Evolutionary conservation across 2,797 vertebrate species (phyloP).

Genomic region (Labeo calbasu): DNA sequence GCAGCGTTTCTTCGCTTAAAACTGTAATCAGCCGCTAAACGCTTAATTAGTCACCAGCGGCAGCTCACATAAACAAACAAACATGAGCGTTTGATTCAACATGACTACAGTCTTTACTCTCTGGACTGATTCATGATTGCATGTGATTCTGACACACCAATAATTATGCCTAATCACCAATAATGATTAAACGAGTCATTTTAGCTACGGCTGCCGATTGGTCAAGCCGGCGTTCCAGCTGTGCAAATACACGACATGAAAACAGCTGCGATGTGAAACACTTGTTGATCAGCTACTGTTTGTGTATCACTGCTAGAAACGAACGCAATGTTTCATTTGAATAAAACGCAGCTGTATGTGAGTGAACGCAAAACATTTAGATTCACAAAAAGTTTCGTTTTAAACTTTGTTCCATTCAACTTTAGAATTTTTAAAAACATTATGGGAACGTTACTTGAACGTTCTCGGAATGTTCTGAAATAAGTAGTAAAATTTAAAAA

Average conservation of each 20-base stretch:
- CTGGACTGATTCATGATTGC: neutral
- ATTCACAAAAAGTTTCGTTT: neutral
- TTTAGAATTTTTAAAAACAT: neutral
- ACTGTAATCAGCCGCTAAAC: conserved; percentile 16
- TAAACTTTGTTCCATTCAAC: neutral
- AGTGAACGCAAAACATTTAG: neutral
- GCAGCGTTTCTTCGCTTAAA: neutral
- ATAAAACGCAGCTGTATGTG: neutral
- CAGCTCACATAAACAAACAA: conserved; percentile 2
- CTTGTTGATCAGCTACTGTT: neutral
- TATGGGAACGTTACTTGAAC: neutral
- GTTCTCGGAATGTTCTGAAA: neutral
- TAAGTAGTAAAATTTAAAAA: neutral
- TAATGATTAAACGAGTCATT: neutral
- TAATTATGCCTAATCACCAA: neutral
- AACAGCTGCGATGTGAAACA: neutral
- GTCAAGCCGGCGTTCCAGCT: neutral
- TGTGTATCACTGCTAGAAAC: neutral
- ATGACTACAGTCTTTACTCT: neutral
- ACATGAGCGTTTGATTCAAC: neutral
- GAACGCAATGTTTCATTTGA: neutral
- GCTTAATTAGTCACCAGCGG: conserved; percentile 24
- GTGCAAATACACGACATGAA: neutral
- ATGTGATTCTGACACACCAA: neutral
- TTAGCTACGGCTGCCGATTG: neutral